Base-by-base conservation (phyloP, 64 coral and sea anemone genomes). In the Montipora foliosa region DNA sequence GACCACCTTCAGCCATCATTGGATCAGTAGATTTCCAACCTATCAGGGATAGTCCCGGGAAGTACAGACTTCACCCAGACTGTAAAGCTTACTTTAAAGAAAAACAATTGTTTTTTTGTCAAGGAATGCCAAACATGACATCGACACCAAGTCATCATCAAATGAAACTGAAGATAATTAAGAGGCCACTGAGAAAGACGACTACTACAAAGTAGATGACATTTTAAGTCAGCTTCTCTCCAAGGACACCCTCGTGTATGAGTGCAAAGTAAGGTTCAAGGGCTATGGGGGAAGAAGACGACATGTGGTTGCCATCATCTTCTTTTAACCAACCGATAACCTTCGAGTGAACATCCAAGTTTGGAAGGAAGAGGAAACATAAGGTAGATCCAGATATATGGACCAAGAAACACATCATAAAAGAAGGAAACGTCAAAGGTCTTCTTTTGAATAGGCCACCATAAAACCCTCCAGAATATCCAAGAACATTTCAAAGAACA, bases 181-280 rank as follows among this genome's bases (percentile, higher is more conserved):
- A 68, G 16, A 68, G 12, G 13, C 66, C 66, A 68, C 4, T 4
- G 66, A 68, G 66, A 55, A 87, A 25, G 84, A 93, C 13, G 92
- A 67, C 24, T 93, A 79, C 29, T 88, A 60, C 86, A 76, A 93
- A 44, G 49, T 88, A 44, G 75, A 93, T 21, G 15, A 75, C 8
- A 53, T 93, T 10, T 14, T 93, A 24, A 47, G 78, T 11, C 48
- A 73, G 44, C 76, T 48, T 47, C 75, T 88, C 4, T 73, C 44
- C 4, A 93, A 93, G 11, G 84, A 67, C 24, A 88, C 75, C 19
- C 77, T 81, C 61, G 70, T 7, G 0, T 88, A 88, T 10, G 84
- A 93, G 76, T 88, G 88, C 77, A 93, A 93, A 48, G 84, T 93
- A 8, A 20, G 84, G 4, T 93, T 88, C 12, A 93, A 93, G 17